Percentiles rank a stretch among this genome's conserved stretches.
Evolutionary conservation across 2,888 invertebrate genomes (phyloP).

Genomic region (Biston betularia): DNA sequence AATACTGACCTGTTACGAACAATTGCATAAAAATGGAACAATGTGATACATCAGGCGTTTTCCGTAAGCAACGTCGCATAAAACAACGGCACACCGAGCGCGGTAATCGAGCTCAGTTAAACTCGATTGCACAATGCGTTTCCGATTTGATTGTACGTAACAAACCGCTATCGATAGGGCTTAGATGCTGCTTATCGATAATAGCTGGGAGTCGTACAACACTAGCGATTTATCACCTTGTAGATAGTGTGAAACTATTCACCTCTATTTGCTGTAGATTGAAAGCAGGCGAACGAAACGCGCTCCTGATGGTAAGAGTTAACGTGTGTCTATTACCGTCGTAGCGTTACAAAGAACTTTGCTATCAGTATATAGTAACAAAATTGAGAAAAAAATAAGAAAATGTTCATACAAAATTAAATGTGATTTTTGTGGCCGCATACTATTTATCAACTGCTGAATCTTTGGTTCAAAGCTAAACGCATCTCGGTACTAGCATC

Average conservation of each 20-base stretch:
- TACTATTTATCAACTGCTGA: too few relatives aligned
- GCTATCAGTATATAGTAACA: too few relatives aligned
- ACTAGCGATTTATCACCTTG: slow-evolving; percentile 12
- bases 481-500: too few relatives aligned
- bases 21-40: slow-evolving; percentile 48
- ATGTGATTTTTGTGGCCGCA: too few relatives aligned
- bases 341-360: too few relatives aligned
- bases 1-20: slow-evolving; percentile 39
- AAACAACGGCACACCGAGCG: slow-evolving; percentile 53
- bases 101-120: slow-evolving; percentile 58
- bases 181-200: slow-evolving; percentile 35
- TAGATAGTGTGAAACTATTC: neutral
- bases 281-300: too few relatives aligned
- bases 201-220: slow-evolving; percentile 14
- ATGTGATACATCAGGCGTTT: slow-evolving; percentile 43
- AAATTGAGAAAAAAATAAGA: too few relatives aligned
- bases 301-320: too few relatives aligned
- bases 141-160: slow-evolving; percentile 55
- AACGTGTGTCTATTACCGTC: too few relatives aligned
- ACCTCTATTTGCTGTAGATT: too few relatives aligned
- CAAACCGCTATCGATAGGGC: slow-evolving; percentile 30
- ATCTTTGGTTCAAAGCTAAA: too few relatives aligned
- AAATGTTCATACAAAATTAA: too few relatives aligned
- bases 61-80: slow-evolving; percentile 49
- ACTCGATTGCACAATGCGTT: slow-evolving; percentile 61